phyloP scores from a whole-genome alignment of 2,797 vertebrate genomes.

The Poecilia wingei region DNA sequence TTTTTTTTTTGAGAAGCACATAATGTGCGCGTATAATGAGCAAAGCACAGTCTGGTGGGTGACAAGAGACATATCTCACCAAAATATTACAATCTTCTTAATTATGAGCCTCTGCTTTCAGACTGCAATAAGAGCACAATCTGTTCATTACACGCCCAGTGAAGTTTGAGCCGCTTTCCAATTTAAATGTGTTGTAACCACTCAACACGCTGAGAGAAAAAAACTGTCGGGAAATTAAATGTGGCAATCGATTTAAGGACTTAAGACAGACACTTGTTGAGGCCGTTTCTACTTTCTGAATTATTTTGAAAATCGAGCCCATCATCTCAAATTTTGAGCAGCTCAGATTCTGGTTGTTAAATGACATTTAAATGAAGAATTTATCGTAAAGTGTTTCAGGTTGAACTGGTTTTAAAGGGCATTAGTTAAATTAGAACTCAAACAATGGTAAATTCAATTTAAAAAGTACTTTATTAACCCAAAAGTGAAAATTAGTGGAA shows the following conservation, averaged over 20 bases:
- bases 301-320: neutral
- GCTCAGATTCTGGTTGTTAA: neutral
- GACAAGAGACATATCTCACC: neutral
- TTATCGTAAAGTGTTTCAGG: neutral
- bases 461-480: neutral
- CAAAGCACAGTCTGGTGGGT: neutral
- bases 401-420: neutral
- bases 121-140: neutral
- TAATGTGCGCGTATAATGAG: neutral
- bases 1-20: neutral
- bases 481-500: neutral
- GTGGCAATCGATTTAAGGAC: neutral
- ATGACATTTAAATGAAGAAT: neutral
- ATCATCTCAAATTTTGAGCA: neutral
- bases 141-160: neutral
- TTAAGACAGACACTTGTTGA: neutral
- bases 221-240: neutral
- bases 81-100: neutral
- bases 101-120: neutral
- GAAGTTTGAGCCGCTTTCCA: neutral
- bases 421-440: neutral
- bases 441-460: neutral
- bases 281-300: neutral
- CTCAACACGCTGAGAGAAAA: slow-evolving; percentile 3
- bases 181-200: neutral